These are phyloP conservation scores for Dermatemys mawii DNA, from an alignment of 2,113 vertebrate genomes.

Conservation along the genomic window DNA sequence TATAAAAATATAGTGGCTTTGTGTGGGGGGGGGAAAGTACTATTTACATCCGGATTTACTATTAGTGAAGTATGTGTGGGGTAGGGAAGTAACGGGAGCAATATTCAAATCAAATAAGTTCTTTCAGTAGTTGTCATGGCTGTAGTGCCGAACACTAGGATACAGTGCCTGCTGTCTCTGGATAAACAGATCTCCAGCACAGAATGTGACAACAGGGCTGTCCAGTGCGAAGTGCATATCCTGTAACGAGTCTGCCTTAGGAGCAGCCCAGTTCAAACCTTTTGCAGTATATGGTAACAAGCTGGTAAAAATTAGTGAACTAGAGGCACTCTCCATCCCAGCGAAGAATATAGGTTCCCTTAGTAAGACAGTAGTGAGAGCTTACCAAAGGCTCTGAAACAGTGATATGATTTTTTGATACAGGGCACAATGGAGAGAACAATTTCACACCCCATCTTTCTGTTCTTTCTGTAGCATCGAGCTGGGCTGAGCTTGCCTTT, in stretches of 20 bases:
- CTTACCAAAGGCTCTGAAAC: not conserved
- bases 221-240: not conserved
- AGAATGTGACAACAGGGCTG: not conserved
- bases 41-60: not conserved
- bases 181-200: not conserved
- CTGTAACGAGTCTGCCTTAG: not conserved
- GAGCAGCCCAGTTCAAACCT: conserved; percentile 38
- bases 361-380: not conserved
- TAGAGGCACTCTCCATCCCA: not conserved
- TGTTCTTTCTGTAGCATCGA: not conserved
- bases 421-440: not conserved
- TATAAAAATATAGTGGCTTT: not conserved
- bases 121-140: not conserved
- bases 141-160: not conserved
- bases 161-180: not conserved
- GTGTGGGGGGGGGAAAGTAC: not conserved
- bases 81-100: not conserved
- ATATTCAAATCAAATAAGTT: not conserved
- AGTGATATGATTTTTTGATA: not conserved
- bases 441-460: not conserved
- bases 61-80: not conserved
- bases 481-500: not conserved
- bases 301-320: not conserved
- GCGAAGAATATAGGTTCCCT: not conserved
- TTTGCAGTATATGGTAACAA: not conserved